Base-by-base conservation (phyloP, 2,113 vertebrate species). In the Connochaetes taurinus region DNA sequence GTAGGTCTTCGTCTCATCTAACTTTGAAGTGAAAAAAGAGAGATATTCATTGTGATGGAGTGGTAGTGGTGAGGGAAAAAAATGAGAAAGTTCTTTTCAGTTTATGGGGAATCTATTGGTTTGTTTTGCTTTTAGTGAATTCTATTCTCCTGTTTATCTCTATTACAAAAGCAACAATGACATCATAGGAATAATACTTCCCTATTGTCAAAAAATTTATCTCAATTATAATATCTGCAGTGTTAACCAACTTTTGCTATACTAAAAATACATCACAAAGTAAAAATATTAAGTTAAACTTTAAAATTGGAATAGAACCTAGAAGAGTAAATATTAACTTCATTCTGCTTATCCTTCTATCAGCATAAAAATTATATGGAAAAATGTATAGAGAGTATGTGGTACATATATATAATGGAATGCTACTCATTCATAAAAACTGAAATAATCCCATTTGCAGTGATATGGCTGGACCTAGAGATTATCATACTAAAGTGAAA, bases 61-160 rank as follows among this genome's bases (percentile, higher is more conserved):
- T 60, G 36, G 19, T 12, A 40, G 21, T 29, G 17, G 6, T 6
- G 4, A 43, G 78, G 21, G 13, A n/a, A 67, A 58, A 82, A 57
- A 40, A 17, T 53, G 13, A 57, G 8, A 43, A 80, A 45, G n/a
- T 36, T 58, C 12, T 67, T 31, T 50, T 21, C 16, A 74, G 50
- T 74, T 57, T 71, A 19, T 53, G 17, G 3, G 11, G n/a, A 83
- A 83, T 27, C 64, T 58, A n/a, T 55, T 53, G 50, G 53, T 85
- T 90, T 94, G n/a, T 80, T 94, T 96, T 60, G 10, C 71, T 52
- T 90, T 82, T 33, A 53, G 10, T 58, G 25, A 76, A 27, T 47
- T 96, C 12, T 58, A 10, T 93, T 91, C 93, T 74, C 17, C 88
- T 95, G 84, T 60, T 95, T 90, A 82, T 94, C 90, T 71, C 55